A percentile compares a stretch with the other conserved stretches of the same genome.
phyloP scores from a whole-genome alignment of 2,888 invertebrate genomes.

The Brachypalpus laphriformis region DNA sequence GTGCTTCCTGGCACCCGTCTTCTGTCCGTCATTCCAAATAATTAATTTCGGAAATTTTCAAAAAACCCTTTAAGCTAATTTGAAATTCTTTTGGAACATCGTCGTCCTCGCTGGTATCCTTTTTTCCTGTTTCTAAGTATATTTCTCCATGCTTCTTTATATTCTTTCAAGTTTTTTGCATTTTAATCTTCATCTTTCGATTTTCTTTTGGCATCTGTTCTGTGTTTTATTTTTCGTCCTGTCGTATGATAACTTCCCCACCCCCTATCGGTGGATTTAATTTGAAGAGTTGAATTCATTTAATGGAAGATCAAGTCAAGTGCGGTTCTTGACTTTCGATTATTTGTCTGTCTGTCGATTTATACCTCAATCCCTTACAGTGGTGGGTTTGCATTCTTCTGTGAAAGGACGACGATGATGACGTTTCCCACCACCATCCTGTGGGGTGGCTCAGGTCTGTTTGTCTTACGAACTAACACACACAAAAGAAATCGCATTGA shows the following conservation, averaged over 20 bases:
- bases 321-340: conserved; percentile 68
- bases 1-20: neutral
- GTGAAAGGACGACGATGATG: conserved; percentile 8
- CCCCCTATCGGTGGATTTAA: conserved; percentile 46
- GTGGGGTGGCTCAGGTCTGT: conserved; percentile 10
- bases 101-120: neutral
- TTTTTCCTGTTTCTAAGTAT: neutral
- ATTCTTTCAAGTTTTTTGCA: conserved; percentile 13
- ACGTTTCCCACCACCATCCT: no score
- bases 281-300: conserved; percentile 69
- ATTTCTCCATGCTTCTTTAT: neutral
- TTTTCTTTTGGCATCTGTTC: neutral
- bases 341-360: conserved; percentile 68
- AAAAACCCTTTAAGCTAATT: conserved; percentile 70
- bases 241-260: neutral
- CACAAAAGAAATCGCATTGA: conserved; percentile 54
- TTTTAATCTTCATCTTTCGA: conserved; percentile 5
- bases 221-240: conserved; percentile 4
- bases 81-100: conserved; percentile 68
- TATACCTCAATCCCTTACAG: conserved; percentile 34
- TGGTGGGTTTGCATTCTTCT: neutral
- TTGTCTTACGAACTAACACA: conserved; percentile 46
- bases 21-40: conserved; percentile 65
- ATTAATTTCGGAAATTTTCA: conserved; percentile 70
- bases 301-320: conserved; percentile 67